A percentile compares a stretch with the other conserved stretches of the same genome.
These are phyloP conservation scores for Megalurothrips usitatus DNA, from an alignment of 2,888 invertebrate species.

Conservation along the genomic window DNA sequence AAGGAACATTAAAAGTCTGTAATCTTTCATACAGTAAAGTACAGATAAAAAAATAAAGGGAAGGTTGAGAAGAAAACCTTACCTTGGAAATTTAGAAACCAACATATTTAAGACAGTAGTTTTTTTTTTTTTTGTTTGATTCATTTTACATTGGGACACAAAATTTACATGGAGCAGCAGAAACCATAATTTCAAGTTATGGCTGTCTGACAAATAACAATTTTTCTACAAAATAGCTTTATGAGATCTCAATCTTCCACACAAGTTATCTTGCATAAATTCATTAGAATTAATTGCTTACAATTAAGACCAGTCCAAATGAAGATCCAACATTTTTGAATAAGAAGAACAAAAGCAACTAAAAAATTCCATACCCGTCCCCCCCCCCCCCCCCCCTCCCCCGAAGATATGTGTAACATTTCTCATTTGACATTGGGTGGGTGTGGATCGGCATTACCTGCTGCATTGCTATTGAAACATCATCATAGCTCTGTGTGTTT, in stretches of 20 bases:
- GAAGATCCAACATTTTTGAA: neutral
- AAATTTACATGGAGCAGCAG: too few relatives aligned
- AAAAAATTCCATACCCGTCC: neutral
- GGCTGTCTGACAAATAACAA: too few relatives aligned
- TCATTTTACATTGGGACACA: too few relatives aligned
- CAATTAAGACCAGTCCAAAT: neutral
- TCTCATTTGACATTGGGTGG: too few relatives aligned
- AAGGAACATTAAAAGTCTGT: neutral
- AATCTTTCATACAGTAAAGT: neutral
- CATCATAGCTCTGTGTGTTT: conserved; percentile 3
- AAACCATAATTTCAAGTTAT: too few relatives aligned
- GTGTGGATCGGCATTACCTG: too few relatives aligned
- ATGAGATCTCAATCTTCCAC: neutral
- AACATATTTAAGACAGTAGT: too few relatives aligned
- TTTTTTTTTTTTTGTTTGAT: too few relatives aligned
- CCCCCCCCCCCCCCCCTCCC: too few relatives aligned
- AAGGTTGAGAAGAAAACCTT: too few relatives aligned
- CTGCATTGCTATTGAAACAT: neutral
- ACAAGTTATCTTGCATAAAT: neutral
- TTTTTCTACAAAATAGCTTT: neutral
- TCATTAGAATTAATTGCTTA: neutral
- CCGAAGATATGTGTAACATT: too few relatives aligned
- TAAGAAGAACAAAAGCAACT: neutral
- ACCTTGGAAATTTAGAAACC: too few relatives aligned
- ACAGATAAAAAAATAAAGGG: neutral